Percentiles rank a stretch among this genome's conserved stretches.
phyloP scores from a whole-genome alignment of 2,888 invertebrate genomes.

The Eumacrocentrus americanus region DNA sequence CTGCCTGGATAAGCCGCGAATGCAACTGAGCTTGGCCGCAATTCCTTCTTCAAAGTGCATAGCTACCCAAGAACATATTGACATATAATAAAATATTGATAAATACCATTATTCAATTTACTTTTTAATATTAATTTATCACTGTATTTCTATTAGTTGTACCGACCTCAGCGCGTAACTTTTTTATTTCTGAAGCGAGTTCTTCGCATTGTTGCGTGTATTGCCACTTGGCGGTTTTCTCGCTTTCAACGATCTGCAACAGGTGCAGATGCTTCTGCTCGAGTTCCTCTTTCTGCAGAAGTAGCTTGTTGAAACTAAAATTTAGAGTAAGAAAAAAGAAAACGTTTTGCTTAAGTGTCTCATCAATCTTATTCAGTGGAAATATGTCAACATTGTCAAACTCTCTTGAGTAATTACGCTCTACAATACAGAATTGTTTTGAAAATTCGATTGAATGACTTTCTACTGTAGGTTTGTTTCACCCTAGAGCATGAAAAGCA shows the following conservation, averaged over 20 bases:
- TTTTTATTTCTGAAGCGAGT: constrained; percentile 85
- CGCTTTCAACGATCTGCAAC: constrained; percentile 87
- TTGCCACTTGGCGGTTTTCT: constrained; percentile 91
- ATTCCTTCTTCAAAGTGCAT: constrained; percentile 81
- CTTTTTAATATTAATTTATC: too few species aligned
- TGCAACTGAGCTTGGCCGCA: constrained; percentile 65
- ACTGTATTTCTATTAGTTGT: too few species aligned
- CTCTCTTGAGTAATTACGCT: neutral
- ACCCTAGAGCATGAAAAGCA: too few species aligned
- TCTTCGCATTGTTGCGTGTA: constrained; percentile 93
- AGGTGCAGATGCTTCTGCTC: constrained; percentile 92
- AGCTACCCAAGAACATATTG: constrained; percentile 65
- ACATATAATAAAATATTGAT: neutral
- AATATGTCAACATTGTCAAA: neutral
- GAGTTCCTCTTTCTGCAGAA: constrained; percentile 87
- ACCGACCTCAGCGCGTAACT: constrained; percentile 86
- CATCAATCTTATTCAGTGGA: too few species aligned
- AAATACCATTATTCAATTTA: too few species aligned
- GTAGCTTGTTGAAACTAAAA: constrained; percentile 83
- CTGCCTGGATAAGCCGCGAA: constrained; percentile 40
- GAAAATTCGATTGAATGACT: too few species aligned
- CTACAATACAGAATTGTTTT: neutral
- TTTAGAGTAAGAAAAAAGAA: neutral
- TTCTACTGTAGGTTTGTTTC: too few species aligned
- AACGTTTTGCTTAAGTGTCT: too few species aligned